Evolutionary conservation across 2,888 invertebrate species (phyloP).

Genomic region (Shargacucullia verbasci): DNA sequence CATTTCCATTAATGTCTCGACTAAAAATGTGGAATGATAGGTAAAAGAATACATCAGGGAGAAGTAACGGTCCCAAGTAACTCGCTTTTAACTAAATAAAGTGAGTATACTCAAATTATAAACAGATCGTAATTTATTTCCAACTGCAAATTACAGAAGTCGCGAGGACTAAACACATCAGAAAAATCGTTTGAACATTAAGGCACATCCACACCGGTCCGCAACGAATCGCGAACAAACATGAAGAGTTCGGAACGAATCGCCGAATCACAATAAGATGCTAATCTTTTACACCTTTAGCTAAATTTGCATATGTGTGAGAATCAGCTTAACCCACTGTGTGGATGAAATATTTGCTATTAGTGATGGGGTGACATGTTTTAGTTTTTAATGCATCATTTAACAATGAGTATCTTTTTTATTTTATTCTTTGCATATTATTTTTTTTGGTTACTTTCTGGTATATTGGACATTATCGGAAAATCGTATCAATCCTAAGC

Average conservation of each 20-base stretch:
- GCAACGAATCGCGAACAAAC: constrained; percentile 82
- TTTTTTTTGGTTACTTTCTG: too few species aligned
- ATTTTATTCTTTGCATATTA: too few species aligned
- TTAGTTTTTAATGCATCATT: constrained; percentile 1
- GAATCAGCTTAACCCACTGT: constrained; percentile 47
- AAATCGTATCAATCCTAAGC: too few species aligned
- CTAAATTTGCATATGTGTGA: constrained; percentile 79
- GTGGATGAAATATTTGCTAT: constrained; percentile 32
- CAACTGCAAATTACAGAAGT: constrained; percentile 15
- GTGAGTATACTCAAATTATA: too few species aligned
- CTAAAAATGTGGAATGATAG: too few species aligned
- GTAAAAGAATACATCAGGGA: too few species aligned
- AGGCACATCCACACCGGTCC: constrained; percentile 80
- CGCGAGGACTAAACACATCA: constrained; percentile 9
- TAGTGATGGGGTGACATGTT: constrained; percentile 29
- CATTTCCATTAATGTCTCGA: too few species aligned
- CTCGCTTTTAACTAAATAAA: too few species aligned
- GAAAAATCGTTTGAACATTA: constrained; percentile 51
- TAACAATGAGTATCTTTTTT: too few species aligned
- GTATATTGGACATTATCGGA: too few species aligned
- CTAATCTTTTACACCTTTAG: constrained; percentile 87
- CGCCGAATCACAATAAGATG: constrained; percentile 84
- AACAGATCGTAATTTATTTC: not conserved
- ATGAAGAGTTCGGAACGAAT: constrained; percentile 82
- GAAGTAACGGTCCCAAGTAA: too few species aligned